phyloP scores from a whole-genome alignment of 1,140 invertebrate genomes.

The Scaptomyza montana region DNA sequence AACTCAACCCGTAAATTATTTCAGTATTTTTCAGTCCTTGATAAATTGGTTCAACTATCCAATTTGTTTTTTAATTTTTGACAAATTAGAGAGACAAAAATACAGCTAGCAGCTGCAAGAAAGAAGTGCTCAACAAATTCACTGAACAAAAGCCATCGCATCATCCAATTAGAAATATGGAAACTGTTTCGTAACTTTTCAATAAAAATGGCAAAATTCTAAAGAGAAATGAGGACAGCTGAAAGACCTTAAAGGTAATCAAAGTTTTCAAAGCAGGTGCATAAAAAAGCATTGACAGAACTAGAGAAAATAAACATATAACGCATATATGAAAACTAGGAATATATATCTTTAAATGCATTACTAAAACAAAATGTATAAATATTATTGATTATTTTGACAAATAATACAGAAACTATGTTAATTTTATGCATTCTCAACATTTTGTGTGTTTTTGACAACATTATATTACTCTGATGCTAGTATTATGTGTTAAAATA shows the following conservation, averaged over 20 bases:
- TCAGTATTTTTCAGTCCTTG: not conserved
- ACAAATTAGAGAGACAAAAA: not conserved
- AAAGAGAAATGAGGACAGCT: not conserved
- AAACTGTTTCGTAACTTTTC: not conserved
- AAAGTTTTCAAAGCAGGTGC: not conserved
- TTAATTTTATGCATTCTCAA: not conserved
- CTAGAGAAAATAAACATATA: not conserved
- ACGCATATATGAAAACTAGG: not conserved
- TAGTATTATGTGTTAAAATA: constrained; percentile 1
- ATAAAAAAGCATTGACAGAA: not conserved
- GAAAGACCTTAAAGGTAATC: not conserved
- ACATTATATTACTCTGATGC: not conserved
- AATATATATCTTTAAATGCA: too few relatives aligned
- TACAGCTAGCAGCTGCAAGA: not conserved
- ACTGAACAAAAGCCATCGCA: not conserved
- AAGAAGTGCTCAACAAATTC: not conserved
- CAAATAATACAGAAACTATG: too few relatives aligned
- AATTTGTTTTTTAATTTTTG: not conserved
- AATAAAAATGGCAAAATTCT: not conserved
- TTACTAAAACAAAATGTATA: too few relatives aligned
- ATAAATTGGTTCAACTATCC: not conserved
- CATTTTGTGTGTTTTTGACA: not conserved
- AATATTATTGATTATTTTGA: too few relatives aligned
- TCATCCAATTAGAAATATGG: not conserved
- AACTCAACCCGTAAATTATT: not conserved